These are phyloP conservation scores for Zygothrica quintamaculata DNA, from an alignment of 2,888 invertebrate species.

Conservation along the genomic window DNA sequence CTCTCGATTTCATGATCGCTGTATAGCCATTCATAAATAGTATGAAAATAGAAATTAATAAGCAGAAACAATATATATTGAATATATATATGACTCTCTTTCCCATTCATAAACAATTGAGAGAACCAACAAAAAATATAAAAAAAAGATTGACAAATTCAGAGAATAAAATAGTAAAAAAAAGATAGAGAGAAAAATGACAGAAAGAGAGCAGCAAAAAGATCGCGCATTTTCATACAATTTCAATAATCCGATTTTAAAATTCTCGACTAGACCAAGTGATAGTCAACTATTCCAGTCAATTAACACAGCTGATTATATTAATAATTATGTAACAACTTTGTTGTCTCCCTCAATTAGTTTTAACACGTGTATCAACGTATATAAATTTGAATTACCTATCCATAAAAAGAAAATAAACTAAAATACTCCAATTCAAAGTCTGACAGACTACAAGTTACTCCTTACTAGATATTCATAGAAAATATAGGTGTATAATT, in stretches of 20 bases:
- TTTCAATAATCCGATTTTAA: conserved; percentile 3
- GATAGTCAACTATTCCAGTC: conserved; percentile 17
- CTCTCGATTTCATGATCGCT: too few relatives aligned
- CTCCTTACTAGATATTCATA: too few relatives aligned
- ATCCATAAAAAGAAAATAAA: too few relatives aligned
- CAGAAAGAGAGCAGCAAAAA: neutral
- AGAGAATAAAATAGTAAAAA: neutral
- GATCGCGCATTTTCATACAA: conserved; percentile 3
- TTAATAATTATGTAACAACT: conserved; percentile 22
- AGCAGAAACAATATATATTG: conserved; percentile 27
- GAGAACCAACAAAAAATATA: neutral
- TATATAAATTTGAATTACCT: too few relatives aligned
- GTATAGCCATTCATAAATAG: conserved; percentile 31
- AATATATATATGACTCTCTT: conserved; percentile 9
- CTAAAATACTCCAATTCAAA: too few relatives aligned
- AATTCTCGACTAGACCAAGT: conserved; percentile 16
- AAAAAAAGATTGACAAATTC: neutral
- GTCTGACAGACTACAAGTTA: too few relatives aligned
- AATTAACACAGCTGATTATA: conserved; percentile 33
- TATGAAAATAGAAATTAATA: conserved; percentile 9
- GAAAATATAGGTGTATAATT: too few relatives aligned
- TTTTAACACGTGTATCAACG: too few relatives aligned
- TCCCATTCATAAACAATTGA: conserved; percentile 40
- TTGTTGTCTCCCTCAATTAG: too few relatives aligned
- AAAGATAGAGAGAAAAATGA: neutral